Evolutionary conservation across 2,797 vertebrate genomes (phyloP), one percentile per base, ranked within the genome.

Genomic region (Coregonus suidteri): DNA sequence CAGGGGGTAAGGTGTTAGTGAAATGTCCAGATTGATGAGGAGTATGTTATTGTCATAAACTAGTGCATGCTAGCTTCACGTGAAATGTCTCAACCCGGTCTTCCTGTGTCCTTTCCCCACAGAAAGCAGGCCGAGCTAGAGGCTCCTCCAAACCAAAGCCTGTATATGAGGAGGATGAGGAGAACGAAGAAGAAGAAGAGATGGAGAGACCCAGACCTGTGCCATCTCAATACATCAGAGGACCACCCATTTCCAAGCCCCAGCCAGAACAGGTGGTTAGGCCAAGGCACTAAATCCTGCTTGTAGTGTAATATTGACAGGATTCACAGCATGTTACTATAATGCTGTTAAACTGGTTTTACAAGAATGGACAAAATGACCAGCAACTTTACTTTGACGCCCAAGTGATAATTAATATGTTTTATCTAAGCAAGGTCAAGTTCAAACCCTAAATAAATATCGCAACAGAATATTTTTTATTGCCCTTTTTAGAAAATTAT

Each of bases 261-360:
- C 77, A 25, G 62, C 5, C 85, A 0, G 85, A 89, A 79, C 86
- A 86, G 87, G 86, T 84, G 77, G 82, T 91, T 88, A 92, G 77
- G 73, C 53, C 72, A 5, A 72, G 4, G n/a, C 4, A 18, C 18
- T 47, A 13, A 4, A 18, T 30, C 31, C 69, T 67, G 69, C 37
- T 70, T 18, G 35, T 54, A 52, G 5, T 25, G 25, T 16, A 37
- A 37, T 9, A 41, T 47, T 37, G 41, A 41, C 37, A 47, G 3
- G 37, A 70, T 51, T 37, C 37, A 41, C 37, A 4, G 6, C 37
- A 66, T 31, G 14, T 66, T 66, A 34, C 16, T 59, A 41, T 1
- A 9, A 47, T 3, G 41, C 9, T 47, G 41, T 47, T 9, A 11
- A 47, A 47, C 41, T 47, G 41, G 41, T 47, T 47, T 47, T 47